These are phyloP conservation scores for Clarias batrachus DNA, from an alignment of 2,113 vertebrate genomes.

Conservation along the genomic window DNA sequence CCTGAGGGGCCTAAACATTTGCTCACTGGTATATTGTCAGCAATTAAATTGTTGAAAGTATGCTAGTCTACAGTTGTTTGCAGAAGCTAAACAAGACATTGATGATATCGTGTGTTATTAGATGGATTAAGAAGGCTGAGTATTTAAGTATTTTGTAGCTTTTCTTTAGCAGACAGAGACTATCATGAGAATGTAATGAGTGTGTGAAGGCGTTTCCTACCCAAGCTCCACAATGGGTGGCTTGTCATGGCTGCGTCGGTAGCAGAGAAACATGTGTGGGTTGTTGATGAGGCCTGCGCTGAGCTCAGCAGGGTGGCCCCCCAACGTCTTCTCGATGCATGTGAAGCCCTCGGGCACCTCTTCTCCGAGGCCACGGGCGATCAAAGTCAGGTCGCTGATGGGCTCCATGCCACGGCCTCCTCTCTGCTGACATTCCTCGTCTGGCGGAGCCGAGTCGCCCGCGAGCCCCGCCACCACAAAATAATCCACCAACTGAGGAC, in stretches of 20 bases:
- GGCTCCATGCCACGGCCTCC: slow-evolving; percentile 76
- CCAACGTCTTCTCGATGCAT: slow-evolving; percentile 86
- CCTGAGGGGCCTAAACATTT: not conserved
- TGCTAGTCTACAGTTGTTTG: not conserved
- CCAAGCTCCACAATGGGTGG: slow-evolving; percentile 86
- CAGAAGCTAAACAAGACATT: not conserved
- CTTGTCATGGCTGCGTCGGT: slow-evolving; percentile 85
- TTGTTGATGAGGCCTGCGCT: slow-evolving; percentile 88
- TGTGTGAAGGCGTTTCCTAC: slow-evolving; percentile 62
- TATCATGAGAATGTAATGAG: not conserved
- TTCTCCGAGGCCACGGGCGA: slow-evolving; percentile 85
- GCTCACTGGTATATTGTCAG: not conserved
- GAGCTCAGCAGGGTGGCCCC: slow-evolving; percentile 85
- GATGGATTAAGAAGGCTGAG: not conserved
- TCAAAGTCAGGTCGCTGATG: slow-evolving; percentile 87
- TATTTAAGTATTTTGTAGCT: not conserved
- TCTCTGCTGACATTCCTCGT: slow-evolving; percentile 76
- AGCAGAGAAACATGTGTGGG: slow-evolving; percentile 90
- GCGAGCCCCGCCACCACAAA: slow-evolving; percentile 90
- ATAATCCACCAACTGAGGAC: slow-evolving; percentile 93
- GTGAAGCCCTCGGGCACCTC: slow-evolving; percentile 94
- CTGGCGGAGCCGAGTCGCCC: slow-evolving; percentile 69
- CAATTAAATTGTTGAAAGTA: not conserved
- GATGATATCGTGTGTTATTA: not conserved
- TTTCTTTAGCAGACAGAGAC: not conserved